These are phyloP conservation scores for Gobio occitaniae DNA, from an alignment of 2,797 vertebrate species.

Conservation along the genomic window DNA sequence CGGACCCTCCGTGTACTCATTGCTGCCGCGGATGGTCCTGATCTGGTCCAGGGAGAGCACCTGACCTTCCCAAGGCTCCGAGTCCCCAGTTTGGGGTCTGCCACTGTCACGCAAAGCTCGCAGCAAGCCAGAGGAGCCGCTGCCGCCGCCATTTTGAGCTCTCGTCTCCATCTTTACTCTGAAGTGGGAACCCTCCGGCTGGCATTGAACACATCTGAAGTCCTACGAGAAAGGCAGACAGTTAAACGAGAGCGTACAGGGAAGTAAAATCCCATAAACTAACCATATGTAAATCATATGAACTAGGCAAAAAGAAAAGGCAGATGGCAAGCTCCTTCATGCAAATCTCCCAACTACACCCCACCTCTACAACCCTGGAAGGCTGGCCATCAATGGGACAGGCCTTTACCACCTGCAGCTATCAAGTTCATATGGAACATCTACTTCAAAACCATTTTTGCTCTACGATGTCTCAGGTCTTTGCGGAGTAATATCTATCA, in stretches of 20 bases:
- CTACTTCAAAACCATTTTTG: neutral
- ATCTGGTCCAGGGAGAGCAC: slow-evolving; percentile 92
- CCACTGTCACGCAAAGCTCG: slow-evolving; percentile 83
- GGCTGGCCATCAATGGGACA: slow-evolving; percentile 13
- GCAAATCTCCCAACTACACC: slow-evolving; percentile 46
- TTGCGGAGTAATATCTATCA: neutral
- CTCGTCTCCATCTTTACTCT: slow-evolving; percentile 92
- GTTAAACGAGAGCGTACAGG: slow-evolving; percentile 57
- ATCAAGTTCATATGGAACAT: slow-evolving; percentile 26
- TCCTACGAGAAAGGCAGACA: slow-evolving; percentile 77
- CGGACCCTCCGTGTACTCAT: slow-evolving; percentile 94
- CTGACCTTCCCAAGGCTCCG: slow-evolving; percentile 77
- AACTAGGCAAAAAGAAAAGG: slow-evolving; percentile 41
- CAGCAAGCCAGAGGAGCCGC: slow-evolving; percentile 79
- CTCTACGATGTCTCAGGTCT: neutral
- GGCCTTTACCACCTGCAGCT: slow-evolving; percentile 32
- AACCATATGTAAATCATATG: slow-evolving; percentile 53
- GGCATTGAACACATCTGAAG: slow-evolving; percentile 99
- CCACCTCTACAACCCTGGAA: slow-evolving; percentile 25
- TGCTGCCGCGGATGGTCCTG: slow-evolving; percentile 85
- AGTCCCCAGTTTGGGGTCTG: slow-evolving; percentile 62
- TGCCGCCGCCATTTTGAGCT: slow-evolving; percentile 89
- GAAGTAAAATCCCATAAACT: slow-evolving; percentile 35
- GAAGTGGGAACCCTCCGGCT: slow-evolving; percentile 86
- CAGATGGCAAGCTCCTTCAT: slow-evolving; percentile 44